Conservation (phyloP, 2,888 invertebrate genomes). For the Pecten maximus region DNA sequence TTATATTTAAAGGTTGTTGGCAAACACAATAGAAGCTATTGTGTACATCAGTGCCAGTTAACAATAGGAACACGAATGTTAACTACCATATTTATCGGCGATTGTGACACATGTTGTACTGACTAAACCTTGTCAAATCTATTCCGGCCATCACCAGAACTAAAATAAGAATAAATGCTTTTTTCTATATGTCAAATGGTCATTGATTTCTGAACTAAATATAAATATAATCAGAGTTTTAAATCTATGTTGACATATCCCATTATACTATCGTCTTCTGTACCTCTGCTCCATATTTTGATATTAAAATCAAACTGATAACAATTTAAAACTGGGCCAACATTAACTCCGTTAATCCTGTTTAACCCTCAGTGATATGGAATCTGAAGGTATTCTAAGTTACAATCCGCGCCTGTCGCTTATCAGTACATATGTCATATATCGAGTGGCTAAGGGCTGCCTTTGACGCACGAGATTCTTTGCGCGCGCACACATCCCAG, state of each 20-base stretch:
- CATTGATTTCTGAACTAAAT: neutral
- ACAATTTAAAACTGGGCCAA: neutral
- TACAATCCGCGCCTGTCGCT: neutral
- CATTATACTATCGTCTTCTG: neutral
- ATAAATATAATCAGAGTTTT: neutral
- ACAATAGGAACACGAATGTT: neutral
- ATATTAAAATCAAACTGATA: neutral
- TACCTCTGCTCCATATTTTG: neutral
- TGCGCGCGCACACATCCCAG: neutral
- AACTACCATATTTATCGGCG: neutral
- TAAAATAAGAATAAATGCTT: neutral
- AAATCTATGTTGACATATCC: neutral
- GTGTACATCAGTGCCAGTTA: neutral
- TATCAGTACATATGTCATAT: neutral
- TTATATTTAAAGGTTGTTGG: neutral
- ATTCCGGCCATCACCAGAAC: neutral
- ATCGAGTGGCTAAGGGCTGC: neutral
- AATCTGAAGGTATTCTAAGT: neutral
- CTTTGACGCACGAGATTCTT: conserved; percentile 24
- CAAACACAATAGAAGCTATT: neutral
- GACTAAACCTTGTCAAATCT: neutral
- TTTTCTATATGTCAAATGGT: neutral
- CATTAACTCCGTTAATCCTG: neutral
- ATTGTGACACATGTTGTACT: neutral
- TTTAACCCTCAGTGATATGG: neutral